Evolutionary conservation across 2,797 vertebrate genomes (phyloP).

Genomic region (Scarus forsteni): DNA sequence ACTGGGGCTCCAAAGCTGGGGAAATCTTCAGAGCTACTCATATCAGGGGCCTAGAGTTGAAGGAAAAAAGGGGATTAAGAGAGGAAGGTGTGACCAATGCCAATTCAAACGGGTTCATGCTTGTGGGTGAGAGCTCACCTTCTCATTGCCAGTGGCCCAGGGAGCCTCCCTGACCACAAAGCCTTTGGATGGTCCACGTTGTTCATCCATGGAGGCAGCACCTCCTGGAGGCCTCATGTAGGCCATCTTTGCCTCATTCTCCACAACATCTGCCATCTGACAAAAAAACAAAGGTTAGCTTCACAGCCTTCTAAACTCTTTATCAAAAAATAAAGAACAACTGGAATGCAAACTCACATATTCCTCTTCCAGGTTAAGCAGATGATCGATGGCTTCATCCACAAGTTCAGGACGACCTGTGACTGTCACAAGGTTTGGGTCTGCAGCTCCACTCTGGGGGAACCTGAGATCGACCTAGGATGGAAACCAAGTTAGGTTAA

Average conservation of each 20-base stretch:
- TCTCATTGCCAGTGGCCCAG: slow-evolving; percentile 92
- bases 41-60: slow-evolving; percentile 91
- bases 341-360: slow-evolving; percentile 85
- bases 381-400: slow-evolving; percentile 98
- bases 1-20: slow-evolving; percentile 98
- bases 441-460: slow-evolving; percentile 93
- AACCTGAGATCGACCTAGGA: slow-evolving; percentile 96
- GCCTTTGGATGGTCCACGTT: slow-evolving; percentile 93
- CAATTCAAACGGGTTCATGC: not conserved
- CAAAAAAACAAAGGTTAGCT: slow-evolving; percentile 6
- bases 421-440: slow-evolving; percentile 95
- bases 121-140: slow-evolving; percentile 82
- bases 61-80: not conserved
- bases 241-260: slow-evolving; percentile 94
- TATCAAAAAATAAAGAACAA: fast-evolving
- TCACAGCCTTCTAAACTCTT: no score
- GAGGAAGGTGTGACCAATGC: not conserved
- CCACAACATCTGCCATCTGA: slow-evolving; percentile 93
- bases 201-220: slow-evolving; percentile 87
- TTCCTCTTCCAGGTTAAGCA: slow-evolving; percentile 98
- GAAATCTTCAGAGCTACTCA: slow-evolving; percentile 99
- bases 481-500: not conserved
- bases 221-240: slow-evolving; percentile 89
- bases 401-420: slow-evolving; percentile 96
- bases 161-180: slow-evolving; percentile 99